These are phyloP conservation scores for Actinostola sp. DNA, from an alignment of 92 coral and sea anemone species.

Conservation along the genomic window DNA sequence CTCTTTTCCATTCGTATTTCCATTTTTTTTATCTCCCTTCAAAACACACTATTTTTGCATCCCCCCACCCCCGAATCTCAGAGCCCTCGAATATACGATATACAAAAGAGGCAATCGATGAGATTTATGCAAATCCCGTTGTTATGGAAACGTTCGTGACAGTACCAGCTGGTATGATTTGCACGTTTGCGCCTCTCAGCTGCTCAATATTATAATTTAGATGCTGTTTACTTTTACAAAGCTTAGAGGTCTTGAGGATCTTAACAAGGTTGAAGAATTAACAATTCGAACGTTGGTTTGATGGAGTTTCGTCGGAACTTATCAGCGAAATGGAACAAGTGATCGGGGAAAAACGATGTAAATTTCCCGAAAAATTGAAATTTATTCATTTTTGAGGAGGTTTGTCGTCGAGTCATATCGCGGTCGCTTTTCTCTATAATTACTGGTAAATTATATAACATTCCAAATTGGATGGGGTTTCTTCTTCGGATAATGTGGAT, in stretches of 20 bases:
- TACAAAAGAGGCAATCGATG: neutral
- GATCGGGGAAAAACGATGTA: constrained; percentile 24
- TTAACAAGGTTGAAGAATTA: neutral
- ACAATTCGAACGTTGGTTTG: neutral
- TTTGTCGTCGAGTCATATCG: neutral
- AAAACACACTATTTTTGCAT: no score
- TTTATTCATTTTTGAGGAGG: constrained; percentile 5
- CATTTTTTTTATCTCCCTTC: no score
- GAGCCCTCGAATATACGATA: no score
- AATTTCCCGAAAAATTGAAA: constrained; percentile 23
- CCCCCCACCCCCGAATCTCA: no score
- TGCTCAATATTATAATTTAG: constrained; percentile 5
- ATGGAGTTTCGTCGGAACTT: no score
- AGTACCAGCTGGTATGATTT: constrained; percentile 17
- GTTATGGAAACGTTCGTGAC: constrained; percentile 18
- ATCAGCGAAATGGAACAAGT: constrained; percentile 5
- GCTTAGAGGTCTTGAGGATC: neutral
- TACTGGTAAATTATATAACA: constrained; percentile 6
- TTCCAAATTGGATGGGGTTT: neutral
- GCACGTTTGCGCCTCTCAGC: neutral
- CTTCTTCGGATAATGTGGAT: constrained; percentile 1
- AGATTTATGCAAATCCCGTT: neutral
- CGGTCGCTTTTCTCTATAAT: neutral
- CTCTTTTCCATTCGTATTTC: no score
- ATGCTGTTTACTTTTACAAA: constrained; percentile 13